These are phyloP conservation scores for Elaphurus davidianus DNA, from an alignment of 2,113 vertebrate species.

Conservation along the genomic window DNA sequence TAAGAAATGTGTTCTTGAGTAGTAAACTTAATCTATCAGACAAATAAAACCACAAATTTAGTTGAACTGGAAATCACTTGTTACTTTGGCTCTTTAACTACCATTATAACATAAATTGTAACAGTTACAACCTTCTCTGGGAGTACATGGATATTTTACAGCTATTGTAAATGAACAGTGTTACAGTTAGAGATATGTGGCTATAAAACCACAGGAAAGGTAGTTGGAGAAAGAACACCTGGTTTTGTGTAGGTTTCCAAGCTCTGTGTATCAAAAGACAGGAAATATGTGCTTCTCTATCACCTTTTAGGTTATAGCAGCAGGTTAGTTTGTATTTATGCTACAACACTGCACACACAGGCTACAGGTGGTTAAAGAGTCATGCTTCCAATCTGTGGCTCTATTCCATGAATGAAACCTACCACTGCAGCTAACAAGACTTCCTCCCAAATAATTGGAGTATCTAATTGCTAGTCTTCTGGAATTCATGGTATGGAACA, in stretches of 20 bases:
- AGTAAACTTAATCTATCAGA: constrained; percentile 74
- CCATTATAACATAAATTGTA: constrained; percentile 83
- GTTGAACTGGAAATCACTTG: constrained; percentile 72
- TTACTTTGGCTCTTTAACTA: constrained; percentile 74
- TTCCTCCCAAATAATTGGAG: constrained; percentile 21
- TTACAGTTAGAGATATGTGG: constrained; percentile 77
- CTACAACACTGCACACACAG: neutral
- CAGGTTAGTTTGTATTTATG: constrained; percentile 8
- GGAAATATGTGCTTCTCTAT: constrained; percentile 44
- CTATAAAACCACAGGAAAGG: constrained; percentile 80
- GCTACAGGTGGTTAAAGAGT: constrained; percentile 26
- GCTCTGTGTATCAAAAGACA: constrained; percentile 69
- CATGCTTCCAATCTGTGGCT: neutral
- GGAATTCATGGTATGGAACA: neutral
- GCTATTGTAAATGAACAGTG: constrained; percentile 79
- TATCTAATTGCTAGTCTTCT: neutral
- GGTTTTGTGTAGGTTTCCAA: constrained; percentile 67
- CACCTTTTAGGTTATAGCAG: constrained; percentile 31
- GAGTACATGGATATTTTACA: constrained; percentile 78
- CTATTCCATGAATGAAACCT: constrained; percentile 34
- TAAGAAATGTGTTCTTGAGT: constrained; percentile 61
- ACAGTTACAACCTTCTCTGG: constrained; percentile 71
- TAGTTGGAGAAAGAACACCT: constrained; percentile 75
- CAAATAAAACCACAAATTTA: constrained; percentile 74
- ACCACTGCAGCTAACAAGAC: neutral